phyloP scores from a whole-genome alignment of 1,140 invertebrate species.

The Nasonia giraulti region DNA sequence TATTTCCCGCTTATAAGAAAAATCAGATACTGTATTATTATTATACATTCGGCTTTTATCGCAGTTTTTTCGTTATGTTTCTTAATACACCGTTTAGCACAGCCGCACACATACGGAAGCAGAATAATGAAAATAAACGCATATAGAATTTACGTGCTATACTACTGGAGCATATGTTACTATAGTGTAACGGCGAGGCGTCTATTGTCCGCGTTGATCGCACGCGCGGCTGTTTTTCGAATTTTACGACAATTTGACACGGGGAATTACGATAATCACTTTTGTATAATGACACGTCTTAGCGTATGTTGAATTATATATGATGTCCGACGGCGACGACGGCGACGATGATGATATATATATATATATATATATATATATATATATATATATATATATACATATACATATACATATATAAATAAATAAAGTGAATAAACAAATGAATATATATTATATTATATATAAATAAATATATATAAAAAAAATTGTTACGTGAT shows the following conservation, averaged over 20 bases:
- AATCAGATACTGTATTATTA: too few species aligned
- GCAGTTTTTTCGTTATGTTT: too few species aligned
- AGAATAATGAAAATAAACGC: too few species aligned
- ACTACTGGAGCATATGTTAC: too few species aligned
- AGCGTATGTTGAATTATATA: conserved; percentile 44
- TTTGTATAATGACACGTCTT: conserved; percentile 58
- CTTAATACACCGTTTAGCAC: not conserved
- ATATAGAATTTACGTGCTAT: too few species aligned
- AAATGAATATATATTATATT: too few species aligned
- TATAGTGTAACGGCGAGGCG: not conserved
- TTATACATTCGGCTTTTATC: too few species aligned
- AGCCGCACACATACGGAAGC: not conserved
- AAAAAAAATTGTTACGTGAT: conserved; percentile 33
- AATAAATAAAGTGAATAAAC: too few species aligned
- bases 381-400: conserved; percentile 22
- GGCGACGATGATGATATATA: conserved; percentile 39
- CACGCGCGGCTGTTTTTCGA: conserved; percentile 39
- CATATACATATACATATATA: too few species aligned
- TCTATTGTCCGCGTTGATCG: not conserved
- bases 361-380: conserved; percentile 44
- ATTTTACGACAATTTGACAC: conserved; percentile 46
- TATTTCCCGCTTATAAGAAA: too few species aligned
- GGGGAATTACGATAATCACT: conserved; percentile 63
- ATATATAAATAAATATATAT: too few species aligned
- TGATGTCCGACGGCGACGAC: conserved; percentile 1